Conservation (phyloP, 2,888 invertebrate species). For the Mellilla xanthometata region DNA sequence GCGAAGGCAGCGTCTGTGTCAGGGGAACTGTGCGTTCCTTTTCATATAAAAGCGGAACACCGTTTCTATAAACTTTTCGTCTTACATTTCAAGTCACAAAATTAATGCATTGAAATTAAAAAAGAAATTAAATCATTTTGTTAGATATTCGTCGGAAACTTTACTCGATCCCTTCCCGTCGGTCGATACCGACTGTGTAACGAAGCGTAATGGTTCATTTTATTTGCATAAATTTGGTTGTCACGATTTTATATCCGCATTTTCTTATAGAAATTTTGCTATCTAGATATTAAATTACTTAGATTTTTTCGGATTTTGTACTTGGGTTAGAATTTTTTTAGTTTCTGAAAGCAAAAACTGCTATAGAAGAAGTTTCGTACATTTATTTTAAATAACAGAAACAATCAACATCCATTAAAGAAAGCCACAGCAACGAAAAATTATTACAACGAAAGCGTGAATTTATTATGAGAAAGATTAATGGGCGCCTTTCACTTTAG, state of each 20-base stretch:
- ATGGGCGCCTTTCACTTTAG: conserved; percentile 18
- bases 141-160: conserved; percentile 55
- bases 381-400: neutral
- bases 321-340: too few relatives aligned
- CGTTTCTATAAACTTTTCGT: conserved; percentile 1
- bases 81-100: conserved; percentile 2
- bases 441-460: too few relatives aligned
- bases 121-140: conserved; percentile 58
- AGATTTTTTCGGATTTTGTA: too few relatives aligned
- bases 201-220: conserved; percentile 72
- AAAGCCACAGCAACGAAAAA: too few relatives aligned
- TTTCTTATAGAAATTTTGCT: conserved; percentile 44
- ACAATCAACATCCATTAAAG: too few relatives aligned
- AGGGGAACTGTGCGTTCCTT: neutral
- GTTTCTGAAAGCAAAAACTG: too few relatives aligned
- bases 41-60: conserved; percentile 6
- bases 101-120: conserved; percentile 30
- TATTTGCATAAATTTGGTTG: conserved; percentile 75
- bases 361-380: too few relatives aligned
- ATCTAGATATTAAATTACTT: too few relatives aligned
- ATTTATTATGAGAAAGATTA: conserved; percentile 13
- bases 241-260: conserved; percentile 58
- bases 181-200: conserved; percentile 62
- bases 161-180: conserved; percentile 61
- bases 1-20: too few relatives aligned